Conservation (phyloP, 2,888 invertebrate genomes). For the Sacculina carcini region DNA sequence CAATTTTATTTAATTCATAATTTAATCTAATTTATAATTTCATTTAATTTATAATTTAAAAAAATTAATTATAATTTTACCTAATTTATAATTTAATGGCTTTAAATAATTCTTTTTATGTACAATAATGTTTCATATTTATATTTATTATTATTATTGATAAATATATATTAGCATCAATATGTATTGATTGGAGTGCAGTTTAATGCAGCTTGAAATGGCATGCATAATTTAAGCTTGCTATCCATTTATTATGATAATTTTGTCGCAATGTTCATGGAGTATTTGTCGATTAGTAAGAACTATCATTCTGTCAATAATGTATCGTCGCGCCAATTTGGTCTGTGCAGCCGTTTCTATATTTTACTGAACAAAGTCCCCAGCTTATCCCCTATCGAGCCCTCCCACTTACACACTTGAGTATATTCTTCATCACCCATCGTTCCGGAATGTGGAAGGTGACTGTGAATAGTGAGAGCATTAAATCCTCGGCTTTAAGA, state of each 20-base stretch:
- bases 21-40: constrained; percentile 1
- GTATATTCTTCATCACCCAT: too few species aligned
- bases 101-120: background rate
- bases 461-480: too few species aligned
- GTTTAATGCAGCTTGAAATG: background rate
- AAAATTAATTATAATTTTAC: background rate
- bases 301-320: too few species aligned
- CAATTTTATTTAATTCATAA: background rate
- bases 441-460: too few species aligned
- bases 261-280: background rate
- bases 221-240: background rate
- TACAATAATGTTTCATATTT: background rate
- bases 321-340: too few species aligned
- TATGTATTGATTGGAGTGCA: too few species aligned
- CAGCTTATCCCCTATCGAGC: too few species aligned
- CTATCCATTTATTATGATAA: background rate
- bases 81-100: background rate
- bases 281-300: too few species aligned
- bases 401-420: too few species aligned
- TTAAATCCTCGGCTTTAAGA: too few species aligned
- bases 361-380: too few species aligned
- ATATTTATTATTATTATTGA: background rate
- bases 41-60: constrained; percentile 4
- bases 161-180: background rate
- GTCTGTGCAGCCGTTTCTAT: too few species aligned